Percentiles rank a stretch among this genome's conserved stretches.
phyloP scores from a whole-genome alignment of 2,888 invertebrate species.

The Polyploca ridens region DNA sequence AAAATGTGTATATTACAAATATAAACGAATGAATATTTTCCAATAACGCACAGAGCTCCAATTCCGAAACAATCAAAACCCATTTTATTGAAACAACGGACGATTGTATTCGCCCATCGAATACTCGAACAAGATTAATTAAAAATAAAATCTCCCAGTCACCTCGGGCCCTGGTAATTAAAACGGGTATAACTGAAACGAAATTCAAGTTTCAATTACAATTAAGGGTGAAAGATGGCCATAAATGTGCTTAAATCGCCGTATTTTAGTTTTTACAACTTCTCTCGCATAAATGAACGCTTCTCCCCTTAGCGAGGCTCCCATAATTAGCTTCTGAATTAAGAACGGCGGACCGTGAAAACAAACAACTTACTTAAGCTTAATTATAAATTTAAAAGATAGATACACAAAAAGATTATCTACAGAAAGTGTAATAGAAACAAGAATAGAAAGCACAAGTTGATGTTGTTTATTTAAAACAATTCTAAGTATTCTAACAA shows the following conservation, averaged over 20 bases:
- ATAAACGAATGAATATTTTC: slow-evolving; percentile 5
- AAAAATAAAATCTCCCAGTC: slow-evolving; percentile 62
- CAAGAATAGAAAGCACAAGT: background rate
- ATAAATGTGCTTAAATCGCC: slow-evolving; percentile 37
- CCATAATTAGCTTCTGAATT: slow-evolving; percentile 39
- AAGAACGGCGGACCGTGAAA: slow-evolving; percentile 19
- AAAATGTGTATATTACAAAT: background rate
- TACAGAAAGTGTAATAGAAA: slow-evolving; percentile 17
- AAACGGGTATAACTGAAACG: slow-evolving; percentile 63
- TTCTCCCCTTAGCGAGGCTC: slow-evolving; percentile 17
- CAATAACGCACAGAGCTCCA: background rate
- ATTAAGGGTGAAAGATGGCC: slow-evolving; percentile 44
- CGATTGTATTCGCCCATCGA: slow-evolving; percentile 43
- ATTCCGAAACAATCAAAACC: slow-evolving; percentile 34
- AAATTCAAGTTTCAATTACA: slow-evolving; percentile 56
- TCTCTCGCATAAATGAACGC: slow-evolving; percentile 22
- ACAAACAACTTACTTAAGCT: slow-evolving; percentile 27
- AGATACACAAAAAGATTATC: slow-evolving; percentile 21
- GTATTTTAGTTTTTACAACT: slow-evolving; percentile 42
- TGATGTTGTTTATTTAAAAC: background rate
- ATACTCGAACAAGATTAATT: slow-evolving; percentile 63
- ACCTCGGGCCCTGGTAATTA: slow-evolving; percentile 57
- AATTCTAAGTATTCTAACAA: background rate
- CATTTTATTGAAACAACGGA: slow-evolving; percentile 46
- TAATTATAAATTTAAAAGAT: slow-evolving; percentile 17